Percentiles rank a stretch among this genome's conserved stretches.
phyloP scores from a whole-genome alignment of 2,113 vertebrate species.

The Jaculus jaculus region DNA sequence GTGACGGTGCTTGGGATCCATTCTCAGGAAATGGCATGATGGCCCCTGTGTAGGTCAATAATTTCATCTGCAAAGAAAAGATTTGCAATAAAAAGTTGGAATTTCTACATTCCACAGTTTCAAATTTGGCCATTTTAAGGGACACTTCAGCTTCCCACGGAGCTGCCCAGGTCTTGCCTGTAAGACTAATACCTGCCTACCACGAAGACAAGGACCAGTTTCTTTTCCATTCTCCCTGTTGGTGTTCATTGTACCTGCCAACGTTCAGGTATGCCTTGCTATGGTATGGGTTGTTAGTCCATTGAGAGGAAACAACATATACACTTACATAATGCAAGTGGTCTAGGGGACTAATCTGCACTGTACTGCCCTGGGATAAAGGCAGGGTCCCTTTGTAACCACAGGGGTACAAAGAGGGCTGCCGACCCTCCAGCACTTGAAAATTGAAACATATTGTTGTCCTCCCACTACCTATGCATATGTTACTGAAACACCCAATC shows the following conservation, averaged over 20 bases:
- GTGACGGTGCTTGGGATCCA: not conserved
- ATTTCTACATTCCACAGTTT: not conserved
- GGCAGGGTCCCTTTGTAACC: rapidly evolving
- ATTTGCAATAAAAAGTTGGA: no score
- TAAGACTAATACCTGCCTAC: not conserved
- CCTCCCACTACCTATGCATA: not conserved
- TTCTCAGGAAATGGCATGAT: not conserved
- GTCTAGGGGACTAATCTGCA: not conserved
- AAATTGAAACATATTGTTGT: rapidly evolving
- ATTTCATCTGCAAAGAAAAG: not conserved
- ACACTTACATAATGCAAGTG: no score
- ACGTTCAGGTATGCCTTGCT: not conserved
- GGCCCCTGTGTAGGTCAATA: not conserved
- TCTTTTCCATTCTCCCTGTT: not conserved
- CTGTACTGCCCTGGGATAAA: not conserved
- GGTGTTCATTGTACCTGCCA: not conserved
- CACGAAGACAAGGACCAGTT: not conserved
- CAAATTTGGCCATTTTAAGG: no score
- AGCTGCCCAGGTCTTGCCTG: not conserved
- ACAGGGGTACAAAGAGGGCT: rapidly evolving
- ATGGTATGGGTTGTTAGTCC: not conserved
- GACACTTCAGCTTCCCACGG: not conserved
- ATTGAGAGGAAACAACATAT: not conserved
- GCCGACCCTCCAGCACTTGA: rapidly evolving
- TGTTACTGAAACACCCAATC: not conserved